phyloP scores from a whole-genome alignment of 2,113 vertebrate genomes.

The Helogale parvula region DNA sequence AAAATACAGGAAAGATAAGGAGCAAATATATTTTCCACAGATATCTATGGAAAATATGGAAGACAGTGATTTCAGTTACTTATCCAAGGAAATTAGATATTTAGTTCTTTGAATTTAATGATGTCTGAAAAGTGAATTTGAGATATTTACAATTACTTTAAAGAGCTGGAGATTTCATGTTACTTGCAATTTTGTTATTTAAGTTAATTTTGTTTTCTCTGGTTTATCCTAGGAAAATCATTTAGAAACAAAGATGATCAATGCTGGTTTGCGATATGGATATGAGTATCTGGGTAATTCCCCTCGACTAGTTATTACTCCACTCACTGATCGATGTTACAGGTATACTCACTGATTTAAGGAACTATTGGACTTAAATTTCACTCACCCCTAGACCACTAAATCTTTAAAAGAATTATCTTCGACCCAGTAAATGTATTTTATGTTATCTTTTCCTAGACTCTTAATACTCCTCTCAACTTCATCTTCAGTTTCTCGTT shows the following conservation, averaged over 20 bases:
- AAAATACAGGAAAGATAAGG: not conserved
- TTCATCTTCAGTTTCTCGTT: not conserved
- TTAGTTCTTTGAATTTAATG: not conserved
- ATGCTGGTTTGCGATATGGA: constrained; percentile 93
- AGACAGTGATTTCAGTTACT: not conserved
- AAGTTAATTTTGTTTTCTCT: constrained; percentile 44
- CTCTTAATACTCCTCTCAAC: not conserved
- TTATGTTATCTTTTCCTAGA: not conserved
- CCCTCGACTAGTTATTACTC: constrained; percentile 92
- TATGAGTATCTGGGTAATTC: constrained; percentile 95
- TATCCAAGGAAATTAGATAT: not conserved
- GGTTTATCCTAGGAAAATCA: constrained; percentile 87
- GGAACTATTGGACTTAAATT: not conserved
- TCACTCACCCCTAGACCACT: not conserved
- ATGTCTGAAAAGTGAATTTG: not conserved
- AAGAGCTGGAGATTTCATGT: not conserved
- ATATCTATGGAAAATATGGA: not conserved
- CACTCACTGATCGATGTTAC: constrained; percentile 95
- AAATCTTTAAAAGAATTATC: not conserved
- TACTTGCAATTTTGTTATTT: constrained; percentile 31
- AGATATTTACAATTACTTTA: not conserved
- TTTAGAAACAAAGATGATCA: constrained; percentile 95
- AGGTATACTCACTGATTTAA: constrained; percentile 84
- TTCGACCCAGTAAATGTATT: not conserved
- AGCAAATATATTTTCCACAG: not conserved